phyloP scores from a whole-genome alignment of 1,140 invertebrate genomes.

The Atta texana region DNA sequence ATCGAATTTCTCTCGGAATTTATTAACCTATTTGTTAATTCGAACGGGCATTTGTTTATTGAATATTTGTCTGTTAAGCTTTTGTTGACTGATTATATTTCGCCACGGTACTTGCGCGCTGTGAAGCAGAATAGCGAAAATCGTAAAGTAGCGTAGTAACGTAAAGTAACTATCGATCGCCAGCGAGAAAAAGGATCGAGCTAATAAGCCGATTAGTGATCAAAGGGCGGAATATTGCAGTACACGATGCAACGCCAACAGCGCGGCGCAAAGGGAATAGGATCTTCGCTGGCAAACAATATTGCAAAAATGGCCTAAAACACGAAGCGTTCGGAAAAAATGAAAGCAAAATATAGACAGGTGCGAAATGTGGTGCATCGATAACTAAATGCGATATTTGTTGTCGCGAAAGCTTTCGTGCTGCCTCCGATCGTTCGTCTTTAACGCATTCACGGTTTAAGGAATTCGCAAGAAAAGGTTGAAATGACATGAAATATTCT shows the following conservation, averaged over 20 bases:
- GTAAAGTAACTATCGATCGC: not conserved
- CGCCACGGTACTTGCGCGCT: not conserved
- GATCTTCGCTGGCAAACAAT: not conserved
- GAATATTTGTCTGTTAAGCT: not conserved
- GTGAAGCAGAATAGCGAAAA: not conserved
- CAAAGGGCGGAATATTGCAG: slow-evolving; percentile 7
- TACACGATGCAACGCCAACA: not conserved
- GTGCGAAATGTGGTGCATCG: not conserved
- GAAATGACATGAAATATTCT: not conserved
- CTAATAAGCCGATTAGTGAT: slow-evolving; percentile 36
- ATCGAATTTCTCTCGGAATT: not conserved
- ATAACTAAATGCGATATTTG: slow-evolving; percentile 5
- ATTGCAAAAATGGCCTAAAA: slow-evolving; percentile 25
- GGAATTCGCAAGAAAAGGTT: not conserved
- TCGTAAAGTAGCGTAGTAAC: not conserved
- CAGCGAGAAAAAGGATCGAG: not conserved
- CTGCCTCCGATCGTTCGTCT: not conserved
- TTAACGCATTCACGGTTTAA: not conserved
- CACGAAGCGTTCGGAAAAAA: not conserved
- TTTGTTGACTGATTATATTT: not conserved
- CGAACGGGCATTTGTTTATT: not conserved
- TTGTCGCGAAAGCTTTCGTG: not conserved
- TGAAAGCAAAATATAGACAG: slow-evolving; percentile 8
- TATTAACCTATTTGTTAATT: slow-evolving; percentile 15
- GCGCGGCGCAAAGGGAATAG: not conserved